Evolutionary conservation across 2,797 vertebrate species (phyloP).

Genomic region (Tympanoctomys barrerae): DNA sequence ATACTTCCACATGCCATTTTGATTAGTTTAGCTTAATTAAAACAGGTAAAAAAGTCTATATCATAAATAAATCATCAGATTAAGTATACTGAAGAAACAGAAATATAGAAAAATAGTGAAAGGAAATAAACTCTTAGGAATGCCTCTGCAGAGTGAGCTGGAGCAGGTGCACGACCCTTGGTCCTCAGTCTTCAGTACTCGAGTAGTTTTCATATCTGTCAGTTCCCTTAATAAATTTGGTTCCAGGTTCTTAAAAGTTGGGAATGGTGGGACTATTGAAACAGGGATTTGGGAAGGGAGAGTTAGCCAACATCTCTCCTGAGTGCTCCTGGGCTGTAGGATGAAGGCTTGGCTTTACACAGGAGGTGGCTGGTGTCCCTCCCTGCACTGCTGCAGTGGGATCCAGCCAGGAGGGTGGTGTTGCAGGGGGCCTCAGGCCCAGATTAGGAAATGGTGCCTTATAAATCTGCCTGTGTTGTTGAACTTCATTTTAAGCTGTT

Average conservation of each 20-base stretch:
- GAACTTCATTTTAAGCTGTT: not conserved
- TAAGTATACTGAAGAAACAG: not conserved
- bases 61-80: not conserved
- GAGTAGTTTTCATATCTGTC: not conserved
- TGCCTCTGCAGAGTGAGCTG: not conserved
- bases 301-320: not conserved
- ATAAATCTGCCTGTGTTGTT: not conserved
- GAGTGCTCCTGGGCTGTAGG: not conserved
- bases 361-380: not conserved
- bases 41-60: constrained; percentile 5
- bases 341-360: not conserved
- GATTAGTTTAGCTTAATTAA: constrained; percentile 27
- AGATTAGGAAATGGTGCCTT: not conserved
- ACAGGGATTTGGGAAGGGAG: not conserved
- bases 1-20: not conserved
- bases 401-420: too few relatives aligned
- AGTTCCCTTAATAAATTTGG: not conserved
- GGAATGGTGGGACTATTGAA: not conserved
- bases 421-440: not conserved
- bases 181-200: fast-evolving
- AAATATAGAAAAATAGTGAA: not conserved
- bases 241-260: not conserved
- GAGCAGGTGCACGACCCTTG: not conserved
- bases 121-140: not conserved
- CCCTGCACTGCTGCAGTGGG: fast-evolving